A percentile compares a stretch with the other conserved stretches of the same genome.
These are phyloP conservation scores for Drosophila sordidula DNA, from an alignment of 2,888 invertebrate species.

Conservation along the genomic window DNA sequence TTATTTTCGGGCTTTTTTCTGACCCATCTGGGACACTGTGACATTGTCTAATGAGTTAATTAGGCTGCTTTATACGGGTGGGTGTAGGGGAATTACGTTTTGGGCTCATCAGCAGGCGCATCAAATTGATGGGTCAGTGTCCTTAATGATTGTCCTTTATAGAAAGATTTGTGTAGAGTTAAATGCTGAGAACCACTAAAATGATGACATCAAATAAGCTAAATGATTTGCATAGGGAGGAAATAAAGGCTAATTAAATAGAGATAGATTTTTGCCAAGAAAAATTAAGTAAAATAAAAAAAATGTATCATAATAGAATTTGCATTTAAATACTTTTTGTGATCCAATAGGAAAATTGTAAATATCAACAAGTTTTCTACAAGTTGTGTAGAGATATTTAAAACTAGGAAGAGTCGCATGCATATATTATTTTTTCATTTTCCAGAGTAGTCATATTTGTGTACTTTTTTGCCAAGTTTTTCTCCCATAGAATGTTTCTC, in stretches of 20 bases:
- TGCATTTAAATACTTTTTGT: too few species aligned
- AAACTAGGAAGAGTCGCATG: too few species aligned
- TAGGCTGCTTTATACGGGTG: conserved; percentile 67
- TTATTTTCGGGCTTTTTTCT: conserved; percentile 2
- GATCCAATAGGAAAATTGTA: too few species aligned
- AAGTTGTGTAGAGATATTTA: too few species aligned
- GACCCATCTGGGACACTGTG: conserved; percentile 37
- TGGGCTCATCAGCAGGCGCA: conserved; percentile 33
- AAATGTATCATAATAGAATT: too few species aligned
- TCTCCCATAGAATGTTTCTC: too few species aligned
- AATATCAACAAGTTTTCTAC: too few species aligned
- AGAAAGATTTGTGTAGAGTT: conserved; percentile 11
- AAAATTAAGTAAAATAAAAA: too few species aligned
- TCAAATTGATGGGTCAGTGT: conserved; percentile 55
- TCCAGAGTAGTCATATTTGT: too few species aligned
- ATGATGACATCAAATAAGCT: conserved; percentile 23
- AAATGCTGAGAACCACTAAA: conserved; percentile 10
- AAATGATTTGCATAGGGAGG: conserved; percentile 25
- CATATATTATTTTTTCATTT: too few species aligned
- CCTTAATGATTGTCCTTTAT: conserved; percentile 39
- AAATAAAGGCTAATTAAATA: neutral
- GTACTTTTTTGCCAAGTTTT: too few species aligned
- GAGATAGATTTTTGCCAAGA: neutral
- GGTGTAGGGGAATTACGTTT: conserved; percentile 20
- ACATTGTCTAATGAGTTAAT: conserved; percentile 79